Evolutionary conservation across 2,888 invertebrate genomes (phyloP).

Genomic region (Philopedon plagiatum): DNA sequence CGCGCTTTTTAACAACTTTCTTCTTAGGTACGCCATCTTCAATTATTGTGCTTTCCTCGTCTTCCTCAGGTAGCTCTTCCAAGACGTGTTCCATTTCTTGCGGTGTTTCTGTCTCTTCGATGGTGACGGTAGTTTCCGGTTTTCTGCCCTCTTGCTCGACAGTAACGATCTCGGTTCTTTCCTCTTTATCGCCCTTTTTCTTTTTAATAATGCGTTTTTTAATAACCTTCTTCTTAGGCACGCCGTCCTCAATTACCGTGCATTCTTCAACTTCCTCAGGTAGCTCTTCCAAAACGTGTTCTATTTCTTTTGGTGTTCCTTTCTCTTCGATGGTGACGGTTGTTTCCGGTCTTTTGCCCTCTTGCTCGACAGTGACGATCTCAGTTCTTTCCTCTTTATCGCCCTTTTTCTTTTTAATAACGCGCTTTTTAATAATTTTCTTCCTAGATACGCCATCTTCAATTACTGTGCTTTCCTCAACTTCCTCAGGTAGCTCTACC

Average conservation of each 20-base stretch:
- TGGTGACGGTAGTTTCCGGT: slow-evolving; percentile 62
- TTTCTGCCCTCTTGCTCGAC: slow-evolving; percentile 67
- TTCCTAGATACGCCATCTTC: slow-evolving; percentile 52
- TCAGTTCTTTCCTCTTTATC: slow-evolving; percentile 66
- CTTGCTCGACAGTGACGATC: slow-evolving; percentile 57
- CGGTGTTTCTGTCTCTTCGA: slow-evolving; percentile 51
- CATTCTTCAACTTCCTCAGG: slow-evolving; percentile 63
- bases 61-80: slow-evolving; percentile 59
- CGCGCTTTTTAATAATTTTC: slow-evolving; percentile 55
- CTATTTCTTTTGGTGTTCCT: slow-evolving; percentile 54
- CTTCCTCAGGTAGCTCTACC: slow-evolving; percentile 58
- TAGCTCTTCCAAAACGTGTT: slow-evolving; percentile 50
- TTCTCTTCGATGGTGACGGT: slow-evolving; percentile 56
- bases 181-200: slow-evolving; percentile 61
- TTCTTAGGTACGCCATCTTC: slow-evolving; percentile 59
- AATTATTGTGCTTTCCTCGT: slow-evolving; percentile 49
- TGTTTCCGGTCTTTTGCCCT: slow-evolving; percentile 50
- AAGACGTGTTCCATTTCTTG: slow-evolving; percentile 42
- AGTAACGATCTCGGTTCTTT: slow-evolving; percentile 67
- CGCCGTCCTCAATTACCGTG: slow-evolving; percentile 59
- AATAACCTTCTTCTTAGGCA: slow-evolving; percentile 56
- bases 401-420: too few relatives aligned
- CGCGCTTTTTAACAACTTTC: slow-evolving; percentile 61
- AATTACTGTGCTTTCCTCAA: slow-evolving; percentile 51
- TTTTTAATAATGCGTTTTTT: slow-evolving; percentile 68